Conservation (phyloP, 2,888 invertebrate genomes). For the Agrilus biguttatus region DNA sequence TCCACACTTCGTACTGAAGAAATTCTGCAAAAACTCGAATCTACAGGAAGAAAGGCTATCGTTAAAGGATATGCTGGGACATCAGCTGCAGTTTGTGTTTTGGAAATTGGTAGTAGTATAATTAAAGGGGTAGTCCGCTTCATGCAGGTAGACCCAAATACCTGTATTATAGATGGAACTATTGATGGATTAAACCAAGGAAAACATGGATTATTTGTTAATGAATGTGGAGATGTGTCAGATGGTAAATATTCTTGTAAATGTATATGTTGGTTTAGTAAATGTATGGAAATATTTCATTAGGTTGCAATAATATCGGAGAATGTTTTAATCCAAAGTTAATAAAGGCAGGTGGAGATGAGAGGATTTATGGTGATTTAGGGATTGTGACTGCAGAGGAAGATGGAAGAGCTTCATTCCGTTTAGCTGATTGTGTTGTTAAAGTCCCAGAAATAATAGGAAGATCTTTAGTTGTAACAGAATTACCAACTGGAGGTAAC, state of each 20-base stretch:
- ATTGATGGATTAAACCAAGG: conserved; percentile 63
- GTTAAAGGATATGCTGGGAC: conserved; percentile 66
- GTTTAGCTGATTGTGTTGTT: conserved; percentile 42
- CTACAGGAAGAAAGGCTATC: conserved; percentile 58
- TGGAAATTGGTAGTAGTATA: conserved; percentile 31
- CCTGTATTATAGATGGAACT: conserved; percentile 68
- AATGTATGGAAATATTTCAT: neutral
- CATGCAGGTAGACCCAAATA: conserved; percentile 41
- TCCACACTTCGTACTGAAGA: conserved; percentile 46
- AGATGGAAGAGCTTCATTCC: conserved; percentile 51
- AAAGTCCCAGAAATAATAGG: conserved; percentile 64
- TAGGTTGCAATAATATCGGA: conserved; percentile 42
- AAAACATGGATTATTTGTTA: conserved; percentile 43
- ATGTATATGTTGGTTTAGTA: neutral
- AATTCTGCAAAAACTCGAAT: conserved; percentile 34
- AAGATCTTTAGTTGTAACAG: conserved; percentile 60
- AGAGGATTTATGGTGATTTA: conserved; percentile 48
- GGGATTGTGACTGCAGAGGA: conserved; percentile 46
- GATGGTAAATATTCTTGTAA: conserved; percentile 25
- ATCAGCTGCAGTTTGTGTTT: conserved; percentile 59
- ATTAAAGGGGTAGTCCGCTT: conserved; percentile 68
- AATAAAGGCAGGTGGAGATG: conserved; percentile 19
- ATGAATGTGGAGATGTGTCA: conserved; percentile 63
- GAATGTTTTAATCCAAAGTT: conserved; percentile 43
- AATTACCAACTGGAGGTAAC: conserved; percentile 32